Percentiles rank a stretch among this genome's conserved stretches.
phyloP scores from a whole-genome alignment of 2,888 invertebrate species.

The Sylvicola fuscatus region DNA sequence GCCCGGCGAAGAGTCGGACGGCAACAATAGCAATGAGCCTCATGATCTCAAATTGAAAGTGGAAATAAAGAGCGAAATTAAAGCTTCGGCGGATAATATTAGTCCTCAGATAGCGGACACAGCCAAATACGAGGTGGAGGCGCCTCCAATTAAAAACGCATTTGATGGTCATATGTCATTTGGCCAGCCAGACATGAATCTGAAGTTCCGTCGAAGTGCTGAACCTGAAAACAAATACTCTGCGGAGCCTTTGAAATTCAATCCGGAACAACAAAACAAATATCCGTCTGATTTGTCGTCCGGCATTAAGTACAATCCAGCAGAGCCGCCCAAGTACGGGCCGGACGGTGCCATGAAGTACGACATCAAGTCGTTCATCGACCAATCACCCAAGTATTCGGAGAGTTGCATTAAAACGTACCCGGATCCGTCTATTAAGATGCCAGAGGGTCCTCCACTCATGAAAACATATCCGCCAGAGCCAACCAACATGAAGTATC shows the following conservation, averaged over 20 bases:
- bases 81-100: conserved; percentile 21
- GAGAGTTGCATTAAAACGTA: too few species aligned
- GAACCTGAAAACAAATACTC: conserved; percentile 15
- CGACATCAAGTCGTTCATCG: conserved; percentile 22
- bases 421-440: too few species aligned
- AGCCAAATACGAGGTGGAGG: conserved; percentile 3
- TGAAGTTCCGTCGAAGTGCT: background rate
- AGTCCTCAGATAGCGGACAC: conserved; percentile 13
- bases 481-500: conserved; percentile 1
- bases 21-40: conserved; percentile 33
- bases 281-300: conserved; percentile 22
- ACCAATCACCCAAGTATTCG: conserved; percentile 18
- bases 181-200: conserved; percentile 3
- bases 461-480: background rate
- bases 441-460: too few species aligned
- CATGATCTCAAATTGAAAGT: conserved; percentile 54
- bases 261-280: conserved; percentile 11
- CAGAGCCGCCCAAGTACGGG: conserved; percentile 10
- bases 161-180: conserved; percentile 13
- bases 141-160: conserved; percentile 21
- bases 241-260: conserved; percentile 18
- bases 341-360: conserved; percentile 11
- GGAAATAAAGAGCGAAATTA: conserved; percentile 32
- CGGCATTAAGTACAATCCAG: conserved; percentile 27
- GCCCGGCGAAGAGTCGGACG: conserved; percentile 26